These are phyloP conservation scores for Loriculus beryllinus DNA, from an alignment of 2,797 vertebrate genomes.

Conservation along the genomic window DNA sequence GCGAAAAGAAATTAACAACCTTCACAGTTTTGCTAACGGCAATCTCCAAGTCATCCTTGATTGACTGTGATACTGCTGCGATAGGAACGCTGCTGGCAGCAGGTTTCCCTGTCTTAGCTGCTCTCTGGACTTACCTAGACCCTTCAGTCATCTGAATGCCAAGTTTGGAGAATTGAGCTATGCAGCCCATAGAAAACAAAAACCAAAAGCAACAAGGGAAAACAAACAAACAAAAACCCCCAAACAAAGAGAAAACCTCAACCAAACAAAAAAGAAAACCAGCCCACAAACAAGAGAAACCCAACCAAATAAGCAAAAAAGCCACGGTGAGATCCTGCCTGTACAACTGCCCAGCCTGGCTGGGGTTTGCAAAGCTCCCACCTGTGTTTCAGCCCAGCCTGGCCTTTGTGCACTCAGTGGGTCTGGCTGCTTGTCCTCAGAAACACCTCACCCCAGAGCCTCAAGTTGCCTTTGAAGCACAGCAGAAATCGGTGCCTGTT, in stretches of 20 bases:
- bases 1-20: background rate
- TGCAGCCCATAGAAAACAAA: background rate
- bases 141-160: background rate
- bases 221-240: background rate
- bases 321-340: background rate
- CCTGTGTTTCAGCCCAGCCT: background rate
- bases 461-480: background rate
- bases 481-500: accelerated
- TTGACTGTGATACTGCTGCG: background rate
- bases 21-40: background rate
- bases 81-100: background rate
- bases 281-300: background rate
- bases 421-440: background rate
- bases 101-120: background rate
- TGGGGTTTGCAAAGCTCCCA: background rate
- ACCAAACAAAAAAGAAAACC: background rate
- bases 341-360: background rate
- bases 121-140: background rate
- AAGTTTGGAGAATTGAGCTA: background rate
- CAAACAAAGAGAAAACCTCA: background rate
- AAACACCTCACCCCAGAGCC: background rate
- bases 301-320: background rate
- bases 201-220: background rate
- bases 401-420: accelerated
- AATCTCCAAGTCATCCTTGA: background rate